Conservation (phyloP, 2,113 vertebrate species). For the Grus americana region DNA sequence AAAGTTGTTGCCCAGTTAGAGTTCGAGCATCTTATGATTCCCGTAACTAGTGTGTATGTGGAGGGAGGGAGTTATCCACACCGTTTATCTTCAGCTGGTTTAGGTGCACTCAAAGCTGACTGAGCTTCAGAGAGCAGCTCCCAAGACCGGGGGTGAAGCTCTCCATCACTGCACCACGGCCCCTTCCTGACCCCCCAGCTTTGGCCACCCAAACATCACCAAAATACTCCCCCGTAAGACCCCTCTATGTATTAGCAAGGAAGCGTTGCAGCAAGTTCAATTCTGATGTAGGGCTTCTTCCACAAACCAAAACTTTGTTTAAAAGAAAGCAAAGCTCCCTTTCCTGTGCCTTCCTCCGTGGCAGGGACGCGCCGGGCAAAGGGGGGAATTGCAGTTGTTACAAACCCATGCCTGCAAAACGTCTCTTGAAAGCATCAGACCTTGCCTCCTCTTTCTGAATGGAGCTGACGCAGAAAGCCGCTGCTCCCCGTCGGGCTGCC, state of each 20-base stretch:
- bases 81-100: background rate
- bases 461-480: background rate
- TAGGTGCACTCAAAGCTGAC: background rate
- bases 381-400: background rate
- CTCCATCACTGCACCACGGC: accelerated
- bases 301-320: background rate
- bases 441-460: background rate
- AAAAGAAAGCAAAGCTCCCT: background rate
- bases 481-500: background rate
- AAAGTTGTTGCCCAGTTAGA: background rate
- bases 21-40: background rate
- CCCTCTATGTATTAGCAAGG: background rate
- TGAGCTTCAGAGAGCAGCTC: background rate
- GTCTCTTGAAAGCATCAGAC: background rate
- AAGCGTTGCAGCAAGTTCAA: accelerated
- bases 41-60: background rate
- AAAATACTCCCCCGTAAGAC: accelerated
- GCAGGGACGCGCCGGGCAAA: background rate
- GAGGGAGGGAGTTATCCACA: background rate
- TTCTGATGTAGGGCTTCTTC: background rate
- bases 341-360: background rate
- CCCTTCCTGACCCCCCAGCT: background rate
- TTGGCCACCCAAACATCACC: background rate
- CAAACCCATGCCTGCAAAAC: background rate
- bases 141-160: background rate